These are phyloP conservation scores for Colius striatus DNA, from an alignment of 2,113 vertebrate species.

Conservation along the genomic window DNA sequence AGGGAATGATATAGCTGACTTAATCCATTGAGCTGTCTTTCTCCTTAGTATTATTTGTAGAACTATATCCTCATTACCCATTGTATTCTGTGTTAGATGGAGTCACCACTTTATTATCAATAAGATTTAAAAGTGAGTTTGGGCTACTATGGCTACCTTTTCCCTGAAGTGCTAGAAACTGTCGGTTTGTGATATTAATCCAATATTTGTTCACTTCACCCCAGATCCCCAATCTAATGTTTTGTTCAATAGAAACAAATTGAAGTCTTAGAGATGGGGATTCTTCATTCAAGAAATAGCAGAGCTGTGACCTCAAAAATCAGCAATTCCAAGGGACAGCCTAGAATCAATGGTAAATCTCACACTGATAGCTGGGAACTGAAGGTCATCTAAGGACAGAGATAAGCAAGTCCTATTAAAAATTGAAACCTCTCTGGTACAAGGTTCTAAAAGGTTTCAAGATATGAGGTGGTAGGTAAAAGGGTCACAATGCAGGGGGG, in stretches of 20 bases:
- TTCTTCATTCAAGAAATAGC: background rate
- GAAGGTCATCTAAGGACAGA: background rate
- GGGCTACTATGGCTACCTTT: background rate
- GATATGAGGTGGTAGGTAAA: background rate
- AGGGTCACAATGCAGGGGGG: background rate
- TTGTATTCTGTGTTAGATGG: slow-evolving; percentile 28
- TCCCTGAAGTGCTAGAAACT: background rate
- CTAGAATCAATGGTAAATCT: background rate
- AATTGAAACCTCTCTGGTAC: background rate
- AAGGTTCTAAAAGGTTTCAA: background rate
- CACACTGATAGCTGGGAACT: background rate
- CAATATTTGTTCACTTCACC: background rate
- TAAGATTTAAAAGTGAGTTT: slow-evolving; percentile 3
- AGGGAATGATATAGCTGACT: background rate
- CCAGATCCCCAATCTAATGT: background rate
- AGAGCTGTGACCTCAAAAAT: background rate
- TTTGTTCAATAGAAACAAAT: slow-evolving; percentile 14
- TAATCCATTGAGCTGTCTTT: background rate
- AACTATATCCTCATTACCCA: background rate
- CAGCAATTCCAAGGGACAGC: background rate
- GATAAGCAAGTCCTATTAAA: background rate
- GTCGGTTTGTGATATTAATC: background rate
- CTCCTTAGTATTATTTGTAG: background rate
- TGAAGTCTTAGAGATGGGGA: background rate
- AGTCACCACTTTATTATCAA: background rate